Conservation (phyloP, 1,140 invertebrate genomes). For the Penaeus vannamei region DNA sequence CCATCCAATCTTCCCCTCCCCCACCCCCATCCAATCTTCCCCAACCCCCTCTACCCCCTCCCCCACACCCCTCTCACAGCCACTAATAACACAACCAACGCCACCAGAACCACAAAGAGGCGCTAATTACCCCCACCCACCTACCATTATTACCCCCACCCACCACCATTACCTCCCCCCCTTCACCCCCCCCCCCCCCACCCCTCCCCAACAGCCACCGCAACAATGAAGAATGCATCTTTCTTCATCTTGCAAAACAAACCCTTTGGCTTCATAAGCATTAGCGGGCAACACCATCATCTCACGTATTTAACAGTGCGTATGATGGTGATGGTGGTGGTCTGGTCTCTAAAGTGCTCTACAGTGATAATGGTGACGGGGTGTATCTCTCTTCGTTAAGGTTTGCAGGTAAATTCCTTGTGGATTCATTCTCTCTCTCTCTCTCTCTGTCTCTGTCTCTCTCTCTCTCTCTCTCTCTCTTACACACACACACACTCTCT, state of each 20-base stretch:
- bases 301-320: constrained; percentile 19
- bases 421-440: neutral
- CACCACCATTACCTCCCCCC: neutral
- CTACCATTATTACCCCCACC: constrained; percentile 48
- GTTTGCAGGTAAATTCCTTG: neutral
- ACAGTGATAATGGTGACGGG: too few species aligned
- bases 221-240: constrained; percentile 52
- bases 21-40: neutral
- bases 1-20: neutral
- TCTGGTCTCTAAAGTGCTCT: too few species aligned
- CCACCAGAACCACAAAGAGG: constrained; percentile 50
- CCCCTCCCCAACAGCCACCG: constrained; percentile 37
- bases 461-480: too few species aligned
- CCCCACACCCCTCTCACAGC: neutral
- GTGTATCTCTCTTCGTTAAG: too few species aligned
- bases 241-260: constrained; percentile 44
- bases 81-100: constrained; percentile 43
- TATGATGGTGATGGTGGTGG: too few species aligned
- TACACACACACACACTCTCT: too few species aligned
- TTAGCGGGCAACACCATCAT: constrained; percentile 31
- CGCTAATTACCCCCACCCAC: constrained; percentile 57
- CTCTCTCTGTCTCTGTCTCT: too few species aligned
- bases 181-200: constrained; percentile 20
- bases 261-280: constrained; percentile 29
- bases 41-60: neutral